These are phyloP conservation scores for Sebastes matsubarae DNA, from an alignment of 2,797 vertebrate species.

Conservation along the genomic window DNA sequence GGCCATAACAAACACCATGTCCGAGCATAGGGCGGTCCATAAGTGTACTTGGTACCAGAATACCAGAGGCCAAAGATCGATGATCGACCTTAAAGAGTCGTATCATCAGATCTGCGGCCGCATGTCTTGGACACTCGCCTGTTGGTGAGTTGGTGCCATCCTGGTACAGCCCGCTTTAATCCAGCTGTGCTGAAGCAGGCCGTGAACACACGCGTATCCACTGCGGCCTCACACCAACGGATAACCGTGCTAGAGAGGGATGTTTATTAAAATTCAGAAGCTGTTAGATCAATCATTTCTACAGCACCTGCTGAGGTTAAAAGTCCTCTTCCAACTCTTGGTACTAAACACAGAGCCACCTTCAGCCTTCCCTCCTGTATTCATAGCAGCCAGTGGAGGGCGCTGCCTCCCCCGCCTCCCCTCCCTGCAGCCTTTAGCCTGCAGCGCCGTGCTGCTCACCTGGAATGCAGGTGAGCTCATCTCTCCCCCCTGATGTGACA, in stretches of 20 bases:
- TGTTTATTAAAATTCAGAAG: neutral
- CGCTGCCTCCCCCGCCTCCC: neutral
- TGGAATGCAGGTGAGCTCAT: constrained; percentile 43
- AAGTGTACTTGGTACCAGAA: too few relatives aligned
- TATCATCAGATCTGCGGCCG: too few relatives aligned
- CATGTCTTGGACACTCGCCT: too few relatives aligned
- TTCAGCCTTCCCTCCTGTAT: too few relatives aligned
- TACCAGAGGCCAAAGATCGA: too few relatives aligned
- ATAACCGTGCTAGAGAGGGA: neutral
- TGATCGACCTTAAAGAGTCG: too few relatives aligned
- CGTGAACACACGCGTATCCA: too few relatives aligned
- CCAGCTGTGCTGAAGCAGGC: too few relatives aligned
- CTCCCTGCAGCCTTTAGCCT: neutral
- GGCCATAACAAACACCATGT: too few relatives aligned
- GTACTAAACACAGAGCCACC: neutral
- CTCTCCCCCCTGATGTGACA: constrained; percentile 5
- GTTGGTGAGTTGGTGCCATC: too few relatives aligned
- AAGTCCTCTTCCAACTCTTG: neutral
- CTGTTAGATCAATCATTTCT: neutral
- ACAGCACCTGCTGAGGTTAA: neutral
- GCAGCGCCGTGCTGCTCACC: neutral
- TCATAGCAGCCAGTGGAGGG: neutral
- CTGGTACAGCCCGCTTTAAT: too few relatives aligned
- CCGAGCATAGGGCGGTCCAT: too few relatives aligned
- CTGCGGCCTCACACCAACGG: neutral